A percentile compares a stretch with the other conserved stretches of the same genome.
These are phyloP conservation scores for Myiagra hebetior DNA, from an alignment of 2,113 vertebrate species.

Conservation along the genomic window DNA sequence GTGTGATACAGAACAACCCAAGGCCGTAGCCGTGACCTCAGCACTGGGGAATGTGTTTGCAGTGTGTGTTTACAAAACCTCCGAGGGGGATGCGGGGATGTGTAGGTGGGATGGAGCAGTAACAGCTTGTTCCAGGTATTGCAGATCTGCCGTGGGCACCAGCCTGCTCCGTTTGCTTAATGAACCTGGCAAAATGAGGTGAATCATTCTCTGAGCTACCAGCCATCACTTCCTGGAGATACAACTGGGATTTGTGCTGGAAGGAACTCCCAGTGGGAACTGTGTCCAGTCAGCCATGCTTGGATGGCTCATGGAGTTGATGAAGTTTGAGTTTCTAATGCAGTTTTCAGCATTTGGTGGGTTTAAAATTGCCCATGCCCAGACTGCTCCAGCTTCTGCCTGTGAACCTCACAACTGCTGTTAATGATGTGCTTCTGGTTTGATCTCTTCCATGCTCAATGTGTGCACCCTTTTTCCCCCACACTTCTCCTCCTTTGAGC, in stretches of 20 bases:
- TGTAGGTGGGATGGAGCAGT: slow-evolving; percentile 17
- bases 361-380: neutral
- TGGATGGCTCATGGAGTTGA: fast-evolving
- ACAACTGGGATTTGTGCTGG: neutral
- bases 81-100: neutral
- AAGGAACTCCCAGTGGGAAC: neutral
- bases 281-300: neutral
- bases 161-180: neutral
- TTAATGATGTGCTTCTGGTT: neutral
- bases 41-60: neutral
- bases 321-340: neutral
- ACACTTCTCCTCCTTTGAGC: neutral
- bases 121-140: neutral
- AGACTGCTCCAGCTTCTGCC: neutral
- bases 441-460: neutral
- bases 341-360: neutral
- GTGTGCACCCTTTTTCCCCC: fast-evolving
- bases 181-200: neutral
- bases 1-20: fast-evolving
- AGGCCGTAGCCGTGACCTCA: neutral
- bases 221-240: neutral
- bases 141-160: neutral
- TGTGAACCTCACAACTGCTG: fast-evolving
- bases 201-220: neutral
- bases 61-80: neutral